Evolutionary conservation across 2,113 vertebrate species (phyloP).

Genomic region (Rhipidura dahli): DNA sequence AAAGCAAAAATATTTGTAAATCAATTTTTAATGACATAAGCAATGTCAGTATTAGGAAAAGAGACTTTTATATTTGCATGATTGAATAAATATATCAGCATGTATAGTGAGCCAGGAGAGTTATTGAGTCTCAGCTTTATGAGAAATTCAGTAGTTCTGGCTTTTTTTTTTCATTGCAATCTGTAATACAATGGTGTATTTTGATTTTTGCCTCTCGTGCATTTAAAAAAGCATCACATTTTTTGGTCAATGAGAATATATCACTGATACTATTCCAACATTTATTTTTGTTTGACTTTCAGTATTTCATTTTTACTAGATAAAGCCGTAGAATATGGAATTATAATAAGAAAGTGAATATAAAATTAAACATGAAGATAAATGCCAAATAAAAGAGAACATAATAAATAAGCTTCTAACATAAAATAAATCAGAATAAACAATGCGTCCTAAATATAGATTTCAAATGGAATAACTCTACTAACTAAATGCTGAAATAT

Average conservation of each 20-base stretch:
- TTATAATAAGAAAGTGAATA: constrained; percentile 20
- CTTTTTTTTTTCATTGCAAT: background rate
- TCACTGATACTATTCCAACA: background rate
- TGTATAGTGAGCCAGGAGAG: background rate
- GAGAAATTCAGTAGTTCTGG: background rate
- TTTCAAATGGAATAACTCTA: background rate
- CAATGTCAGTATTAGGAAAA: background rate
- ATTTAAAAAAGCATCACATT: background rate
- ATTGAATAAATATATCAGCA: background rate
- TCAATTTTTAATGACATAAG: background rate
- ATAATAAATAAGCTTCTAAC: constrained; percentile 4
- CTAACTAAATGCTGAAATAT: background rate
- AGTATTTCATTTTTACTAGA: constrained; percentile 27
- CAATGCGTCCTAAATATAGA: background rate
- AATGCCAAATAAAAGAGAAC: background rate
- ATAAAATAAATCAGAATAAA: constrained; percentile 41
- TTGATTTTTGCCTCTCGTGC: background rate
- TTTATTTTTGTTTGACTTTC: constrained; percentile 5
- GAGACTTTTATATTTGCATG: background rate
- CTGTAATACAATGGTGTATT: background rate
- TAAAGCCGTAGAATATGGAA: background rate
- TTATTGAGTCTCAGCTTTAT: background rate
- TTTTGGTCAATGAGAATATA: constrained; percentile 2
- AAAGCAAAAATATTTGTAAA: constrained; percentile 13
- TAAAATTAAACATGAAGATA: constrained; percentile 12